Evolutionary conservation across 2,113 vertebrate species (phyloP), one percentile per base, ranked within the genome.

Genomic region (Cyanoramphus novaezelandiae): DNA sequence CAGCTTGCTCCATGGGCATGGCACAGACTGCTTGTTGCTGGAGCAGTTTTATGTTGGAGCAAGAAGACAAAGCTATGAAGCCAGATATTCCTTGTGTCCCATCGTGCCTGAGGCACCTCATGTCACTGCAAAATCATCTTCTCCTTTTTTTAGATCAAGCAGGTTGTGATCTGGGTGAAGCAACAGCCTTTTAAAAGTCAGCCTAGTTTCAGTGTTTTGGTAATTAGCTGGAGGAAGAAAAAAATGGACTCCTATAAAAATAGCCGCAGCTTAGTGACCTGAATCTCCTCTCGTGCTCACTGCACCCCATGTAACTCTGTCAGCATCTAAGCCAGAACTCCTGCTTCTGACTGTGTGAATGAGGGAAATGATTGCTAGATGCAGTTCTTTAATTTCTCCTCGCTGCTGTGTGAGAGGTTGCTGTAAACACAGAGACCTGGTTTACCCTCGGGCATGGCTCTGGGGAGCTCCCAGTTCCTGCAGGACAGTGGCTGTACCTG

Each of bases 241-340:
- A 63, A 92, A 88, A 88, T 6, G 17, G 25, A 69, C 67, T 96
- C 23, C 46, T 92, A 52, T 84, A 97, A 94, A 97, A 96, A 96
- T 92, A 95, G 74, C 84, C 3, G 1, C 85, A 84, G 88, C 86
- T 95, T 93, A 90, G 83, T 93, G 94, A 76, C 74, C 89, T 89
- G 77, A 82, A 95, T 95, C 87, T 95, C 85, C 60, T 90, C 12
- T 79, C 18, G 2, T 5, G 3, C 76, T 92, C 10, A 9, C 53
- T 5, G 1, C 37, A 49, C 83, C 59, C 55, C 75, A 59, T 17
- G 3, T 84, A 88, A 62, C 37, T 95, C 77, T 41, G 39, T 71
- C 76, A 88, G 67, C 49, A 27, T 23, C 65, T 82, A 24, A 81
- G 85, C 19, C 37, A 60, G 53, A 88, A 20, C 29, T 77, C 90